A percentile compares a stretch with the other conserved stretches of the same genome.
phyloP scores from a whole-genome alignment of 1,140 invertebrate genomes.

The Fragariocoptes setiger region DNA sequence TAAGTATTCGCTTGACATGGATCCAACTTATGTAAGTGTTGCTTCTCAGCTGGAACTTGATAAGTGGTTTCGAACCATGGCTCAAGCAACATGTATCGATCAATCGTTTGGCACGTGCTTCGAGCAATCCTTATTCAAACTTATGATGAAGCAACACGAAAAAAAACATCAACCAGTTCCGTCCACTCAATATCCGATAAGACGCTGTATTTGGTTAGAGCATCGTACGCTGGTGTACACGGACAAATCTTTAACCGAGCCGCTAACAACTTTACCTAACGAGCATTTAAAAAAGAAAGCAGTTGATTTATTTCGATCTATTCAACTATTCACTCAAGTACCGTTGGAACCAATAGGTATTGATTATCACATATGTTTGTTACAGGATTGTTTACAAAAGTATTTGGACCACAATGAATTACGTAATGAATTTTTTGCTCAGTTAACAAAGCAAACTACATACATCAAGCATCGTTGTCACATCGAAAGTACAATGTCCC shows the following conservation, averaged over 20 bases:
- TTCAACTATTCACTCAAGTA: conserved; percentile 72
- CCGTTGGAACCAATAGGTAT: conserved; percentile 70
- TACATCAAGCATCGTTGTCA: neutral
- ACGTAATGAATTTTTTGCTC: conserved; percentile 63
- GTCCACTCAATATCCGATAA: neutral
- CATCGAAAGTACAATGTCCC: too few species aligned
- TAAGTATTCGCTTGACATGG: neutral
- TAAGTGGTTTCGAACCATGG: conserved; percentile 72
- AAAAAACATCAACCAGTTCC: conserved; percentile 23
- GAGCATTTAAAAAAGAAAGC: conserved; percentile 55
- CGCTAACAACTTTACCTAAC: conserved; percentile 50
- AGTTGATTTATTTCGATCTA: conserved; percentile 74
- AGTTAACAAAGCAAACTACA: conserved; percentile 53
- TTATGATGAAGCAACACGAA: conserved; percentile 79
- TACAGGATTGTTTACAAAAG: conserved; percentile 65
- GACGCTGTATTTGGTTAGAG: conserved; percentile 35
- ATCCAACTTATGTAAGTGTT: conserved; percentile 15
- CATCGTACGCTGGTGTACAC: conserved; percentile 64
- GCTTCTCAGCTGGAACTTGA: conserved; percentile 41
- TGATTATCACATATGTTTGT: conserved; percentile 73
- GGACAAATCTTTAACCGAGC: conserved; percentile 50
- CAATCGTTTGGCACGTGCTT: conserved; percentile 66
- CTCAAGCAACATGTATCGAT: conserved; percentile 63
- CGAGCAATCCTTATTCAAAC: conserved; percentile 64
- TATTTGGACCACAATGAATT: conserved; percentile 57